Conservation (phyloP, 1,140 invertebrate species). For the Drosophila nigromelanica region DNA sequence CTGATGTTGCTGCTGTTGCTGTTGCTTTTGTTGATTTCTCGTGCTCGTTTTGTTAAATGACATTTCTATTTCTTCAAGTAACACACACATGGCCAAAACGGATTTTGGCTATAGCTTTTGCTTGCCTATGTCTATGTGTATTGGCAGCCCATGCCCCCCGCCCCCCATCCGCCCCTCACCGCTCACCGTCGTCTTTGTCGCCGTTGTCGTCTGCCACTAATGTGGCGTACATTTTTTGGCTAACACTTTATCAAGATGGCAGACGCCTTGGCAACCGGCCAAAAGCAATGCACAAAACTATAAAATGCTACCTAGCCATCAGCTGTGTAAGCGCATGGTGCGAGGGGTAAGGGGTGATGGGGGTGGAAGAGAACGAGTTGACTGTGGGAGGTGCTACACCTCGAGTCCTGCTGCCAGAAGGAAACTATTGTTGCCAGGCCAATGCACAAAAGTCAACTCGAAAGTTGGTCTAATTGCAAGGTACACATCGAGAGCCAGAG, state of each 20-base stretch:
- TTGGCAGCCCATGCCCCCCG: conserved; percentile 37
- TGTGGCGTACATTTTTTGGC: conserved; percentile 81
- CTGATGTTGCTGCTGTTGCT: conserved; percentile 18
- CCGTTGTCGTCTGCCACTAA: conserved; percentile 67
- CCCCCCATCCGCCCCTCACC: not conserved
- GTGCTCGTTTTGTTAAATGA: conserved; percentile 75
- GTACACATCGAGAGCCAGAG: not conserved
- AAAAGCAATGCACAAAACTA: conserved; percentile 75
- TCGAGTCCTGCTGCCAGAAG: conserved; percentile 26
- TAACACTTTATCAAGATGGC: conserved; percentile 82
- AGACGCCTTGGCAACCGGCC: conserved; percentile 73
- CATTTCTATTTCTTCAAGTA: conserved; percentile 79
- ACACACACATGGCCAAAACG: conserved; percentile 54
- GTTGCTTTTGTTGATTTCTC: conserved; percentile 42
- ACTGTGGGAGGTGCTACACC: conserved; percentile 9
- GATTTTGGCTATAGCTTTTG: conserved; percentile 33
- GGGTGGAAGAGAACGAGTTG: too few species aligned
- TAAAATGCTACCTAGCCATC: conserved; percentile 51
- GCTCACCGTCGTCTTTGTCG: conserved; percentile 15
- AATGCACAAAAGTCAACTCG: conserved; percentile 48
- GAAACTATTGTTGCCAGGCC: conserved; percentile 16
- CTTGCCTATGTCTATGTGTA: conserved; percentile 33
- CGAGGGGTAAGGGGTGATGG: too few species aligned
- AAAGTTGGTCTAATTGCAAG: conserved; percentile 54
- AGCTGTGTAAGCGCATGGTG: conserved; percentile 11